phyloP scores from a whole-genome alignment of 2,888 invertebrate species.

The Malthinus flaveolus region DNA sequence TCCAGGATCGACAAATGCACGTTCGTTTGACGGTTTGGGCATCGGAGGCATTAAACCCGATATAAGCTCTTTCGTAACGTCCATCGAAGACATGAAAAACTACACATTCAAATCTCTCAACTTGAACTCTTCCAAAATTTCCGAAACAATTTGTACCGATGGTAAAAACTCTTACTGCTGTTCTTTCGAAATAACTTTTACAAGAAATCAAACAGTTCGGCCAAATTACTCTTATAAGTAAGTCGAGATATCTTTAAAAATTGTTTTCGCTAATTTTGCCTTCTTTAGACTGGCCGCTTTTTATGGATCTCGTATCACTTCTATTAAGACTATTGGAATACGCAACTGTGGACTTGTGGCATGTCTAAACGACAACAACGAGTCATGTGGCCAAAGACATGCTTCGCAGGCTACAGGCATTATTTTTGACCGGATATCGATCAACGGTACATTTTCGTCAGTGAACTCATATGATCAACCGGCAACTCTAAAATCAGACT shows the following conservation, averaged over 20 bases:
- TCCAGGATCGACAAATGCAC: not conserved
- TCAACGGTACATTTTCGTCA: conserved; percentile 18
- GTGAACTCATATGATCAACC: conserved; percentile 29
- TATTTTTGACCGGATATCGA: conserved; percentile 24
- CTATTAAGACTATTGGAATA: conserved; percentile 26
- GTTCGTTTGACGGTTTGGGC: not conserved
- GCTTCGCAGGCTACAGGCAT: not conserved
- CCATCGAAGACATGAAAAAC: not conserved
- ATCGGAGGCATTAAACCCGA: not conserved
- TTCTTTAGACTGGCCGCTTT: conserved; percentile 32
- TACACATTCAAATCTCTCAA: conserved; percentile 1
- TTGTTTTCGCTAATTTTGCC: not conserved
- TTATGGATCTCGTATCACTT: conserved; percentile 29
- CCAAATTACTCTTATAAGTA: conserved; percentile 1
- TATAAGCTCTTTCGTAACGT: not conserved
- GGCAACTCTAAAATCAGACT: conserved; percentile 29
- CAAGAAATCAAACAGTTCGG: not conserved
- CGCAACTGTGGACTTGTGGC: conserved; percentile 34
- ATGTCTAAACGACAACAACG: conserved; percentile 24
- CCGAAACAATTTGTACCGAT: not conserved
- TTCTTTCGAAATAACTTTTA: not conserved
- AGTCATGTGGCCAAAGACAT: conserved; percentile 27
- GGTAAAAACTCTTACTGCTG: not conserved
- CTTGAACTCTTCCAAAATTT: not conserved
- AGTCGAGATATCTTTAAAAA: not conserved